Conservation (phyloP, 2,113 vertebrate species). For the Mixornis gularis region DNA sequence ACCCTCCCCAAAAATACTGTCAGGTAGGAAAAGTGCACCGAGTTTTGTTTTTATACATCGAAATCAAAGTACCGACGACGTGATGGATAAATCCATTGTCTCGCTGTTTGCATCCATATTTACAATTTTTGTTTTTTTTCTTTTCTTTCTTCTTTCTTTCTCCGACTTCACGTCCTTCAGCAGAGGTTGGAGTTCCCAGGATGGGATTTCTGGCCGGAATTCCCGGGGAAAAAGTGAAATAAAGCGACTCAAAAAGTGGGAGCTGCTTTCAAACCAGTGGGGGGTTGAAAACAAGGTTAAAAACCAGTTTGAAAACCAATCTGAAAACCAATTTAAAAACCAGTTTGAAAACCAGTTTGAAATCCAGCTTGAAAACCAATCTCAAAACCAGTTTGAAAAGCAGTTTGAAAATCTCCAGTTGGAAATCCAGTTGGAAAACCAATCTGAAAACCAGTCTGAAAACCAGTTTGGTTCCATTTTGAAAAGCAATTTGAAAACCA, state of each 20-base stretch:
- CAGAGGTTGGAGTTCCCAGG: background rate
- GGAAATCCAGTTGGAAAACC: too few species aligned
- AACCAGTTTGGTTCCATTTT: too few species aligned
- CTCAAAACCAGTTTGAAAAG: too few species aligned
- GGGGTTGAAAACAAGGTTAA: background rate
- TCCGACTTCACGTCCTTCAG: background rate
- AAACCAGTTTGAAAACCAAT: background rate
- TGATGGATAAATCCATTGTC: constrained; percentile 19
- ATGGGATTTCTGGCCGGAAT: background rate
- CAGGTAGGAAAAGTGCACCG: constrained; percentile 83
- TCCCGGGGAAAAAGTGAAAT: background rate
- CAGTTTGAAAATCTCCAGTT: too few species aligned
- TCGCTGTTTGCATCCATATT: constrained; percentile 19
- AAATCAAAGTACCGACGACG: background rate
- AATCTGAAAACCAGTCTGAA: too few species aligned
- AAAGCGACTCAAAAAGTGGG: background rate
- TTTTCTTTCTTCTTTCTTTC: too few species aligned
- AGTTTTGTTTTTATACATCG: constrained; percentile 67
- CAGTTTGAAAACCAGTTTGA: too few species aligned
- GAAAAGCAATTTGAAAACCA: too few species aligned
- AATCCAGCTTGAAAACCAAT: too few species aligned
- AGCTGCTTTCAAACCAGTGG: background rate
- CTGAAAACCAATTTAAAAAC: background rate
- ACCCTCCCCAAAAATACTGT: constrained; percentile 26
- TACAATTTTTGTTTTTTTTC: background rate